phyloP scores from a whole-genome alignment of 2,888 invertebrate genomes.

The Thalpophila matura region DNA sequence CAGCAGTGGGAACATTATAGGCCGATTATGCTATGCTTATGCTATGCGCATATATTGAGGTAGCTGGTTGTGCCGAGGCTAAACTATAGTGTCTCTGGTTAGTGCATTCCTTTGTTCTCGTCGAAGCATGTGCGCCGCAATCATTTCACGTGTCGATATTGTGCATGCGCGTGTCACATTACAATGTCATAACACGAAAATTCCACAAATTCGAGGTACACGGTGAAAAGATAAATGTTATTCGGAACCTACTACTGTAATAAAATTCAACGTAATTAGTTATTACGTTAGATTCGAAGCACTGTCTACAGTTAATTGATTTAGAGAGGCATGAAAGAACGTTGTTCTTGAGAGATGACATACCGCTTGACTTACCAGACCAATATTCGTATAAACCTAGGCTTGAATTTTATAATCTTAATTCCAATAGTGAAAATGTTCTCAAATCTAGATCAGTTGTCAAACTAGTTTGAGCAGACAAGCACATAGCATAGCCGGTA shows the following conservation, averaged over 20 bases:
- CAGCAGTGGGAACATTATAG: no score
- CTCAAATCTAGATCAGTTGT: constrained; percentile 54
- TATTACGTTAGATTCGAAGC: constrained; percentile 22
- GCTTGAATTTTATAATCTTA: constrained; percentile 22
- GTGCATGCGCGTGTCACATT: constrained; percentile 55
- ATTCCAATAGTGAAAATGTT: constrained; percentile 31
- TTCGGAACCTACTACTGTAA: neutral
- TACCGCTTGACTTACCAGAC: constrained; percentile 13
- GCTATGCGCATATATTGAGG: constrained; percentile 44
- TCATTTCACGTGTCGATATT: constrained; percentile 58
- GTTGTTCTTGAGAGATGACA: neutral
- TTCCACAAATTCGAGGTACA: constrained; percentile 25
- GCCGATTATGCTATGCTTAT: no score
- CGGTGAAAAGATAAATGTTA: constrained; percentile 10
- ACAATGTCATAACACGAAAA: constrained; percentile 53
- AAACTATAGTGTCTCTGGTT: constrained; percentile 48
- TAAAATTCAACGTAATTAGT: constrained; percentile 19
- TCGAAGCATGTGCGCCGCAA: constrained; percentile 51
- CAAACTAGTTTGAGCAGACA: constrained; percentile 49
- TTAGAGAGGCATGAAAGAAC: constrained; percentile 15
- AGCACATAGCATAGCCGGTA: constrained; percentile 38
- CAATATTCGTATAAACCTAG: constrained; percentile 11
- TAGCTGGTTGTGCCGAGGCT: constrained; percentile 31
- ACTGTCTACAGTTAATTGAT: constrained; percentile 13
- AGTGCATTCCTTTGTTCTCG: constrained; percentile 63